Evolutionary conservation across 1,140 invertebrate species (phyloP).

Genomic region (Macrobrachium nipponense): DNA sequence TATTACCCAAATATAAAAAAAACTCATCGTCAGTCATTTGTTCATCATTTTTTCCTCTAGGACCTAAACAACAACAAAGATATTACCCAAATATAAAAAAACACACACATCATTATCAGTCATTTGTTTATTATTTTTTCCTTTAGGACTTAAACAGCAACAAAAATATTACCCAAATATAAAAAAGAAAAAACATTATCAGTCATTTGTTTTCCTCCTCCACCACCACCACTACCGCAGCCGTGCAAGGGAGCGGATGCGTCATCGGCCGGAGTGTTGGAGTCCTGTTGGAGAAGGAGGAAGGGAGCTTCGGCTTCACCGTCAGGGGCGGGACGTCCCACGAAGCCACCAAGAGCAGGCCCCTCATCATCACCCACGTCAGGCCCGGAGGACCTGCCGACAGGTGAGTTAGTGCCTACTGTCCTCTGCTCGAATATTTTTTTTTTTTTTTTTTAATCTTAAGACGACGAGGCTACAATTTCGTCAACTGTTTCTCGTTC

Average conservation of each 20-base stretch:
- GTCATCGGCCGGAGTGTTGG: conserved; percentile 68
- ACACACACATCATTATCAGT: too few species aligned
- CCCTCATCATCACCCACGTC: conserved; percentile 89
- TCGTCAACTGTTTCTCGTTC: too few species aligned
- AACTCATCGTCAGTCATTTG: too few species aligned
- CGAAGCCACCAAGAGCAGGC: conserved; percentile 73
- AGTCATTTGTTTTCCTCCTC: conserved; percentile 17
- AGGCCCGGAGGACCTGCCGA: conserved; percentile 89
- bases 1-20: too few species aligned
- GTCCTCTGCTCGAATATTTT: not conserved
- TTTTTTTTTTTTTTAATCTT: too few species aligned
- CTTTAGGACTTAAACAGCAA: too few species aligned
- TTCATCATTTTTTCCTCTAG: too few species aligned
- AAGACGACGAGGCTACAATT: too few species aligned
- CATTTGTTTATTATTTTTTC: too few species aligned
- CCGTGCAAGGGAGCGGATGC: conserved; percentile 52
- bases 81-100: too few species aligned
- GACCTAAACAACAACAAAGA: too few species aligned
- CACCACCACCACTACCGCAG: not conserved
- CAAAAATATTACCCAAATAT: not conserved
- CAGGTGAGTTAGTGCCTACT: conserved; percentile 74
- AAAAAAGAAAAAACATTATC: not conserved
- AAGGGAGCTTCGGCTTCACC: conserved; percentile 88
- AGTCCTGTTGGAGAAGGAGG: conserved; percentile 82
- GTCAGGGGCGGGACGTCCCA: conserved; percentile 80